A percentile compares a stretch with the other conserved stretches of the same genome.
These are phyloP conservation scores for Mastomys natalensis DNA, from an alignment of 2,113 vertebrate species.

Conservation along the genomic window DNA sequence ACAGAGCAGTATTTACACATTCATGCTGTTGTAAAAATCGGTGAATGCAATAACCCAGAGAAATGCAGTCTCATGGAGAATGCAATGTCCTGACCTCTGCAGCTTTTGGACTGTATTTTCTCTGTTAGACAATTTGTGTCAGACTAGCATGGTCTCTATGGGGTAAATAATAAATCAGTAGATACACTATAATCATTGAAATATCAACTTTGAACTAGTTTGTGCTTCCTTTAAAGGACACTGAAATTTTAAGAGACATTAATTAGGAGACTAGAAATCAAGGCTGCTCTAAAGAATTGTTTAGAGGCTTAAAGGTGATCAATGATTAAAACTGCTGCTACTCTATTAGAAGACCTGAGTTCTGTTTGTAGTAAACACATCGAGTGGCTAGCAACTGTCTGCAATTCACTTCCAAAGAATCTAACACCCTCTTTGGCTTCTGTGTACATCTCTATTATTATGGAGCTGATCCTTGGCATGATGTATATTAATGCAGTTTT, in stretches of 20 bases:
- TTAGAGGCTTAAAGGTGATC: not conserved
- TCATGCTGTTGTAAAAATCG: not conserved
- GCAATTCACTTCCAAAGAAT: not conserved
- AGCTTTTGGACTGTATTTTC: not conserved
- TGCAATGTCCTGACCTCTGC: not conserved
- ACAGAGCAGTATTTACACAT: not conserved
- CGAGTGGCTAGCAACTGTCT: not conserved
- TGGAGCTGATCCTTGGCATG: not conserved
- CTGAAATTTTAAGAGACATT: not conserved
- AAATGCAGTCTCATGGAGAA: not conserved
- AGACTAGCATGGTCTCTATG: not conserved
- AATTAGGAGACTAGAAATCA: not conserved
- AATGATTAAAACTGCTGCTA: not conserved
- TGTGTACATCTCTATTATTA: not conserved
- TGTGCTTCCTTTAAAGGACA: not conserved
- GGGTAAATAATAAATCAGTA: not conserved
- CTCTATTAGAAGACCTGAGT: not conserved
- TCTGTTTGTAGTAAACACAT: not conserved
- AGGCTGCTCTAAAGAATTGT: not conserved
- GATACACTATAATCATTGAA: not conserved
- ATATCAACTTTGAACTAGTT: not conserved
- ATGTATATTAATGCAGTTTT: not conserved
- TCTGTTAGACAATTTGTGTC: not conserved
- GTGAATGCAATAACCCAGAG: constrained; percentile 3
- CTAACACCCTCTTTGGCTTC: not conserved